Evolutionary conservation across 2,888 invertebrate genomes (phyloP).

Genomic region (Ferdinandea cuprea): DNA sequence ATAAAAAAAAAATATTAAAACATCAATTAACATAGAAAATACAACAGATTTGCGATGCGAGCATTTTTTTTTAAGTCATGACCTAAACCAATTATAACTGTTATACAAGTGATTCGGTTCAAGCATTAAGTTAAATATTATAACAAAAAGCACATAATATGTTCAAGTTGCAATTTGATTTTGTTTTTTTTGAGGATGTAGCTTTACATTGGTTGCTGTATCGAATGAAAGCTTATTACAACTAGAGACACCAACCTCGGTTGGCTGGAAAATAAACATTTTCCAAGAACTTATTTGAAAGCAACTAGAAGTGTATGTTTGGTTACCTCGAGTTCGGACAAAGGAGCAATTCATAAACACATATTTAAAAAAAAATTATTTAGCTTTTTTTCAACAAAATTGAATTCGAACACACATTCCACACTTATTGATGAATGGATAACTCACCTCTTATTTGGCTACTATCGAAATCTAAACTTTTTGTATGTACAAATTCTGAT

Average conservation of each 20-base stretch:
- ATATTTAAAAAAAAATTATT: constrained; percentile 23
- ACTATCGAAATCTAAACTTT: constrained; percentile 79
- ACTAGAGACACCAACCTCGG: constrained; percentile 41
- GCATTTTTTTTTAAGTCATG: constrained; percentile 52
- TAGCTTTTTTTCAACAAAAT: constrained; percentile 6
- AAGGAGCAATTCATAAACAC: constrained; percentile 26
- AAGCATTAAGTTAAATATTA: constrained; percentile 47
- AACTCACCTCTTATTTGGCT: constrained; percentile 78
- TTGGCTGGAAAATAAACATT: constrained; percentile 20
- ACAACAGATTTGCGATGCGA: constrained; percentile 64
- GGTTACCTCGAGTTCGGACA: constrained; percentile 33
- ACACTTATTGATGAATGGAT: constrained; percentile 19
- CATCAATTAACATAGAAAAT: constrained; percentile 65
- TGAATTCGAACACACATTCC: constrained; percentile 9
- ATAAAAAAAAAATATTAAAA: constrained; percentile 14
- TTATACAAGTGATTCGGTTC: constrained; percentile 50
- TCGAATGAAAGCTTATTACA: constrained; percentile 23
- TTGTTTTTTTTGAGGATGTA: constrained; percentile 17
- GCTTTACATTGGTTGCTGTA: constrained; percentile 19
- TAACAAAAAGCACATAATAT: constrained; percentile 54
- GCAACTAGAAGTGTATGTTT: constrained; percentile 4
- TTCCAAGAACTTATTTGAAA: constrained; percentile 29
- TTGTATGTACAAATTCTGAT: constrained; percentile 79
- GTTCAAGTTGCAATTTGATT: too few species aligned
- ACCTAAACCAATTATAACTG: constrained; percentile 61